phyloP scores from a whole-genome alignment of 2,888 invertebrate genomes.

The Eristalinus aeneus region DNA sequence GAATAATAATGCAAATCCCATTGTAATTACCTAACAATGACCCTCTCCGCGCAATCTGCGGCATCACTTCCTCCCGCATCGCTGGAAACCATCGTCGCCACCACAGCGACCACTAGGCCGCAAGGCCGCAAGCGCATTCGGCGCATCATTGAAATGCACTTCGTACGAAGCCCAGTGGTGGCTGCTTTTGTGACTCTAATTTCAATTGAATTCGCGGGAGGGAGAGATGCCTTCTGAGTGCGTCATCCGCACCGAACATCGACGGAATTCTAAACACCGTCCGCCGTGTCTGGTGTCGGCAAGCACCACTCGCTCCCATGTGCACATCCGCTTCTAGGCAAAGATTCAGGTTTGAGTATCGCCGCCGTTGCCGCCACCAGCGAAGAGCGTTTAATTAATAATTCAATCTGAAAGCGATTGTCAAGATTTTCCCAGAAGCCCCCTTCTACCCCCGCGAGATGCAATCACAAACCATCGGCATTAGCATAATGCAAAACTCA shows the following conservation, averaged over 20 bases:
- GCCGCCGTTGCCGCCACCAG: neutral
- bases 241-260: constrained; percentile 51
- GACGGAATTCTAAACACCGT: constrained; percentile 49
- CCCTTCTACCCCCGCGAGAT: neutral
- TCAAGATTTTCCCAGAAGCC: neutral
- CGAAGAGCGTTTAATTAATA: neutral
- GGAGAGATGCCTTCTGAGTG: constrained; percentile 43
- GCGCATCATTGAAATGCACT: constrained; percentile 45
- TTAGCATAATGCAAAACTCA: neutral
- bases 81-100: neutral
- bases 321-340: neutral
- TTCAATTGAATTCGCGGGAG: constrained; percentile 51
- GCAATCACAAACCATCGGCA: neutral
- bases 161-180: constrained; percentile 34
- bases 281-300: neutral
- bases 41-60: constrained; percentile 38
- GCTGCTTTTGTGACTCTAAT: constrained; percentile 63
- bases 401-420: neutral
- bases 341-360: neutral
- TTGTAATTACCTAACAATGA: constrained; percentile 53
- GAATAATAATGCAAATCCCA: constrained; percentile 64
- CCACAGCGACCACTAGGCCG: neutral
- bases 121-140: neutral
- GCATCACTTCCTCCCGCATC: constrained; percentile 58
- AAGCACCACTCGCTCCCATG: neutral